A percentile compares a stretch with the other conserved stretches of the same genome.
phyloP scores from a whole-genome alignment of 2,797 vertebrate genomes.

The Chanos chanos region DNA sequence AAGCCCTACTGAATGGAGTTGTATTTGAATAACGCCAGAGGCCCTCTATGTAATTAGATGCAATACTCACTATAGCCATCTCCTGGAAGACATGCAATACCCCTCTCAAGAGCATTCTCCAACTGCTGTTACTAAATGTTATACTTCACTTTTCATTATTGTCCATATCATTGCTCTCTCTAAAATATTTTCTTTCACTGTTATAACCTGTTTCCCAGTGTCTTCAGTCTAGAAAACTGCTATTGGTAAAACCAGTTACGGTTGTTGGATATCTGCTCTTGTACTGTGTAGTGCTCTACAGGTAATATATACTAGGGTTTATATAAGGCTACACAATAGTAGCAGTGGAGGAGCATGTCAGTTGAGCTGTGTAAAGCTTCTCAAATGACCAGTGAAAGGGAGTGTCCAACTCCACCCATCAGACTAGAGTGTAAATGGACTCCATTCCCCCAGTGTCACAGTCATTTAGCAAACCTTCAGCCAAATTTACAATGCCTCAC shows the following conservation, averaged over 20 bases:
- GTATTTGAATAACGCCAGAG: too few relatives aligned
- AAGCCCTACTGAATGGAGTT: too few relatives aligned
- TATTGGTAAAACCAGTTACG: neutral
- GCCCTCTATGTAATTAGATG: too few relatives aligned
- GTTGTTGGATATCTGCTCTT: neutral
- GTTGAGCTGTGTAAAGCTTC: conserved; percentile 14
- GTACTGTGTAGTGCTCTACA: neutral
- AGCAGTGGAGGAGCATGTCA: conserved; percentile 23
- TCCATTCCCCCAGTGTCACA: neutral
- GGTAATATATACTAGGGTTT: conserved; percentile 27
- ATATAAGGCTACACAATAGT: conserved; percentile 17
- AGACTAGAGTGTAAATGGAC: neutral
- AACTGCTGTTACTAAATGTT: too few relatives aligned
- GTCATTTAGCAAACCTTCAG: neutral
- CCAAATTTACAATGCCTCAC: neutral
- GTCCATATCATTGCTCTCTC: too few relatives aligned
- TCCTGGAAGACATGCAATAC: too few relatives aligned
- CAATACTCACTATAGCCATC: too few relatives aligned
- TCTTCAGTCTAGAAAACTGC: neutral
- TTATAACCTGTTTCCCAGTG: neutral
- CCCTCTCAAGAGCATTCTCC: too few relatives aligned
- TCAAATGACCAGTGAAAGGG: conserved; percentile 14
- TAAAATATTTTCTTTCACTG: too few relatives aligned
- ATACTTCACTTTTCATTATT: too few relatives aligned
- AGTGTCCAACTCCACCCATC: neutral